Base-by-base conservation (phyloP, 1,140 invertebrate genomes). In the Drosophila sulfurigaster region DNA sequence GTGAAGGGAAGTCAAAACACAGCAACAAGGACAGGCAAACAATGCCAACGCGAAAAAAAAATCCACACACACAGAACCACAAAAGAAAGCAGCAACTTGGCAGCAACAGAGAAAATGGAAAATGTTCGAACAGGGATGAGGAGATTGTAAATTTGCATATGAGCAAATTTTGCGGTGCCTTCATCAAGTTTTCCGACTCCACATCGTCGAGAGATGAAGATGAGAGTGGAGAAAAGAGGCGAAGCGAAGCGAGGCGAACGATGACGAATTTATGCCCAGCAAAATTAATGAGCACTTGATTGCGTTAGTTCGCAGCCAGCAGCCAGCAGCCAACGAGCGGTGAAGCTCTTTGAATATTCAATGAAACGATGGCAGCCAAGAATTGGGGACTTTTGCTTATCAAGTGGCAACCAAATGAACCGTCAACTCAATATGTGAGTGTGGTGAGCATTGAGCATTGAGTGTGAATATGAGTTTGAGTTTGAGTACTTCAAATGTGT, bases 251-350 rank as follows among this genome's bases (percentile, higher is more conserved):
- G 28, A 25, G 35, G 49, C 32, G 28, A 43, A 28, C 49, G 63
- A 46, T 41, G 43, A 64, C 13, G 59, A 52, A 60, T 70, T 72
- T 63, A 65, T 70, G 73, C 28, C 59, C 48, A 68, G 45, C 41
- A 65, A 75, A 71, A 71, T 71, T 71, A 74, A 75, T 75, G 73
- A 71, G 68, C 73, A 75, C 67, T 70, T 75, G 68, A 75, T 71
- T 75, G 73, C 59, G 59, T 75, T 75, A 75, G 67, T 71, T 75
- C 48, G 57, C 71, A 70, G 72, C 60, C 20, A 25, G 30, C 30
- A 32, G 30, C 30, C 30, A 32, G 30, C 35, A 38, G 10, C 35
- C 35, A 57, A 16, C 28, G 25, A 13, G 45, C 15, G 45, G n/a
- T 25, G 54, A 58, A 71, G 67, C 73, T 71, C 51, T 51, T 58